Base-by-base conservation (phyloP, 2,888 invertebrate genomes). In the Physocephala rufipes region DNA sequence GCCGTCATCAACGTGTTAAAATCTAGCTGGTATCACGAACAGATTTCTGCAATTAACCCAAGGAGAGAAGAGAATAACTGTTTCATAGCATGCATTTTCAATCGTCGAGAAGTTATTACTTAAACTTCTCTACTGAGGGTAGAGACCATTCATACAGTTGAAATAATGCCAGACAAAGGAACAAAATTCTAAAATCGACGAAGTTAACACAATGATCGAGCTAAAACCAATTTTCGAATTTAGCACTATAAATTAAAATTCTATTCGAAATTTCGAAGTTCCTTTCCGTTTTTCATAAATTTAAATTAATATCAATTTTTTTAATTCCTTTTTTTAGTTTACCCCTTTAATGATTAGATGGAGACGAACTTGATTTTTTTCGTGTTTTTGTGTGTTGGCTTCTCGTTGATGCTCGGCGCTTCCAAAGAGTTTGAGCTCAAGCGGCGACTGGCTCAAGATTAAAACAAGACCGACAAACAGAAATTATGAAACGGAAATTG, bases 281-380 rank as follows among this genome's bases (percentile, higher is more conserved):
- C 82, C 82, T 82, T 83, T 82, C 82, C 82, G 82, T 82, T 82
- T 82, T 82, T 79, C 82, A 82, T 83, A 82, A 83, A 83, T 82
- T 82, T 82, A 78, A 83, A 82, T 82, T 83, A 83, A 83, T 83
- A 83, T 82, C 82, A 81, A 82, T 82, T 83, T 83, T 82, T 16
- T 26, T 49, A 59, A 15, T 24, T 21, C 53, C 36, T 43, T 71
- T 26, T 55, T 53, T 55, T 63, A 43, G 63, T 63, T 36, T 30
- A 5, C 9, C 24, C 15, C 3, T 26, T 63, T 51, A 9, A 30
- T 69, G 62, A 69, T 69, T 69, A 62, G 81, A 78, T 77, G 80
- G 79, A 79, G 81, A 82, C 82, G 81, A 81, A 82, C 80, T 78
- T 81, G 82, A 79, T 78, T 79, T 82, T 81, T 82, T 80, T 51